Evolutionary conservation across 2,113 vertebrate species (phyloP).

Genomic region (Scomber colias): DNA sequence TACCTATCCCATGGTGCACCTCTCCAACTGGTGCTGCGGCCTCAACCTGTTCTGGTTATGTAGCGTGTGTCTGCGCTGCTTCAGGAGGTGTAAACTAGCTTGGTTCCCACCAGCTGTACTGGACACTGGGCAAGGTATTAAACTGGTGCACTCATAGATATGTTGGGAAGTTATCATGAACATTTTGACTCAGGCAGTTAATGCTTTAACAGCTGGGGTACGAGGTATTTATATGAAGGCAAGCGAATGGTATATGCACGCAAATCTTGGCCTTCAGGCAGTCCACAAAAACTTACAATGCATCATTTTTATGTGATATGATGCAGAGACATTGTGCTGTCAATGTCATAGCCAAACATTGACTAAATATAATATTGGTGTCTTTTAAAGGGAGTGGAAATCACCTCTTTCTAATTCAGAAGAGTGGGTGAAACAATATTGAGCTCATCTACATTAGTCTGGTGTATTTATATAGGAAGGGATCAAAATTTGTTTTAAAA

Average conservation of each 20-base stretch:
- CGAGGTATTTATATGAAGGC: conserved; percentile 20
- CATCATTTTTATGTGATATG: not conserved
- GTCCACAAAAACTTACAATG: not conserved
- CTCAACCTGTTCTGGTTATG: conserved; percentile 96
- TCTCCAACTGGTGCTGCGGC: conserved; percentile 97
- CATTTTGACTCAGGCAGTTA: not conserved
- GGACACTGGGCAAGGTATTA: conserved; percentile 97
- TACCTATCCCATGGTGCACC: conserved; percentile 93
- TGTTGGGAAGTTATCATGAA: not conserved
- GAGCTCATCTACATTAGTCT: too few species aligned
- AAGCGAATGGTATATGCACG: not conserved
- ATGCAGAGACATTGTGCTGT: not conserved
- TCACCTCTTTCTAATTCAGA: not conserved
- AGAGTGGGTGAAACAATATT: not conserved
- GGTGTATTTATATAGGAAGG: not conserved
- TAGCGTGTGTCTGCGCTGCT: conserved; percentile 90
- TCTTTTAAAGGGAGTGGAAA: not conserved
- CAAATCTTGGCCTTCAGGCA: not conserved
- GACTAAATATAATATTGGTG: not conserved
- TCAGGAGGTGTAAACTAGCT: conserved; percentile 93
- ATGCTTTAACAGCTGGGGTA: not conserved
- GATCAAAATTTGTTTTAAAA: too few species aligned
- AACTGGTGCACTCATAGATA: conserved; percentile 93
- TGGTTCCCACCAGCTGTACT: conserved; percentile 97
- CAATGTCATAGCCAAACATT: not conserved